A percentile compares a stretch with the other conserved stretches of the same genome.
phyloP scores from a whole-genome alignment of 2,888 invertebrate genomes.

The Drosophila bunnanda region DNA sequence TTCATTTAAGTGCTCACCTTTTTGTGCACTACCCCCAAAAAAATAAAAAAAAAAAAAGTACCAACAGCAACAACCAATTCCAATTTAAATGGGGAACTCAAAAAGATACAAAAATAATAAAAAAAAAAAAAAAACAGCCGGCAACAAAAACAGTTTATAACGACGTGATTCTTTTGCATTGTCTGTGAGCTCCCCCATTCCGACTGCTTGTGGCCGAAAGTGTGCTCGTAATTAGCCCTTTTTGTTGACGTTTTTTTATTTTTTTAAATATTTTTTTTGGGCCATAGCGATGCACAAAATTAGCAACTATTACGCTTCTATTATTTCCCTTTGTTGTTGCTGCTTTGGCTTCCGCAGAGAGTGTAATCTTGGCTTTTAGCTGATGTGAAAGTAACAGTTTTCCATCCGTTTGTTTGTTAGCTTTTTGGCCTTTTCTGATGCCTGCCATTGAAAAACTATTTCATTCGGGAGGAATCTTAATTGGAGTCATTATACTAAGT shows the following conservation, averaged over 20 bases:
- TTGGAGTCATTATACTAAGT: conserved; percentile 33
- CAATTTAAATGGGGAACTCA: conserved; percentile 34
- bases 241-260: conserved; percentile 52
- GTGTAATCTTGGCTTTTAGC: conserved; percentile 60
- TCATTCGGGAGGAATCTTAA: conserved; percentile 17
- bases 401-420: conserved; percentile 42
- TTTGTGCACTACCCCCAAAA: conserved; percentile 41
- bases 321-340: conserved; percentile 58
- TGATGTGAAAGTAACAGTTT: conserved; percentile 75
- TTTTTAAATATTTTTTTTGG: conserved; percentile 19
- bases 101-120: conserved; percentile 34
- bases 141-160: conserved; percentile 55
- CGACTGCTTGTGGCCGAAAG: conserved; percentile 57
- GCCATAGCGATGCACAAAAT: conserved; percentile 63
- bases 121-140: conserved; percentile 34
- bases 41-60: conserved; percentile 3
- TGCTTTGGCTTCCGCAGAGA: conserved; percentile 46
- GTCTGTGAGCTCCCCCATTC: conserved; percentile 48
- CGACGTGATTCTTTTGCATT: conserved; percentile 72
- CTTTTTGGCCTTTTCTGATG: conserved; percentile 19
- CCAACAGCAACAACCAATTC: conserved; percentile 22
- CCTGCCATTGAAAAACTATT: conserved; percentile 27
- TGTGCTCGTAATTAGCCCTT: conserved; percentile 77
- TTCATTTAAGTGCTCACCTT: conserved; percentile 71
- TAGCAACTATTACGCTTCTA: conserved; percentile 75